phyloP scores from a whole-genome alignment of 1,140 invertebrate species.

The Eupristina koningsbergeri region DNA sequence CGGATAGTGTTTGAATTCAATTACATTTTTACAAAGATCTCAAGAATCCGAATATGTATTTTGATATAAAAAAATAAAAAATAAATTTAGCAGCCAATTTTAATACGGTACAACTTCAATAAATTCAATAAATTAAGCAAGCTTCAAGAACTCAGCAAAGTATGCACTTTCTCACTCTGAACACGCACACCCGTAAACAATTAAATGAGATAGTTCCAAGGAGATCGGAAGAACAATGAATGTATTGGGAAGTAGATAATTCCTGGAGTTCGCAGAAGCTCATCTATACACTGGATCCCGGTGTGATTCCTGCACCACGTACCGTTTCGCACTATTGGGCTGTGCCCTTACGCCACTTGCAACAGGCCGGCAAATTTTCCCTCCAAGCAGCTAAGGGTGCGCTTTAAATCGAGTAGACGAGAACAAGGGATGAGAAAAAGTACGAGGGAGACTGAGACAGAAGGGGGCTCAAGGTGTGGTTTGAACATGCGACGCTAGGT shows the following conservation, averaged over 20 bases:
- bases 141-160: not conserved
- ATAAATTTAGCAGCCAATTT: too few relatives aligned
- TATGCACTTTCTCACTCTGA: not conserved
- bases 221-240: not conserved
- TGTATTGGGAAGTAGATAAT: not conserved
- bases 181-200: too few relatives aligned
- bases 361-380: slow-evolving; percentile 25
- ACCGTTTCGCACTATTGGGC: not conserved
- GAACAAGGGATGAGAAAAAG: not conserved
- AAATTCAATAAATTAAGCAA: not conserved
- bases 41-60: too few relatives aligned
- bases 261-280: too few relatives aligned
- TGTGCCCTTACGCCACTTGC: not conserved
- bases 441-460: not conserved
- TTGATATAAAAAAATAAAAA: too few relatives aligned
- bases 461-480: slow-evolving; percentile 28
- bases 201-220: not conserved
- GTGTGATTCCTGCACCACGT: not conserved
- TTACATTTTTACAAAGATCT: too few relatives aligned
- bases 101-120: too few relatives aligned
- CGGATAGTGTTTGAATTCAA: too few relatives aligned
- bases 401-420: not conserved
- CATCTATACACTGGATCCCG: not conserved
- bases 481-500: not conserved
- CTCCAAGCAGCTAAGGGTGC: not conserved